Base-by-base conservation (phyloP, 2,888 invertebrate genomes). In the Xanthia togata region DNA sequence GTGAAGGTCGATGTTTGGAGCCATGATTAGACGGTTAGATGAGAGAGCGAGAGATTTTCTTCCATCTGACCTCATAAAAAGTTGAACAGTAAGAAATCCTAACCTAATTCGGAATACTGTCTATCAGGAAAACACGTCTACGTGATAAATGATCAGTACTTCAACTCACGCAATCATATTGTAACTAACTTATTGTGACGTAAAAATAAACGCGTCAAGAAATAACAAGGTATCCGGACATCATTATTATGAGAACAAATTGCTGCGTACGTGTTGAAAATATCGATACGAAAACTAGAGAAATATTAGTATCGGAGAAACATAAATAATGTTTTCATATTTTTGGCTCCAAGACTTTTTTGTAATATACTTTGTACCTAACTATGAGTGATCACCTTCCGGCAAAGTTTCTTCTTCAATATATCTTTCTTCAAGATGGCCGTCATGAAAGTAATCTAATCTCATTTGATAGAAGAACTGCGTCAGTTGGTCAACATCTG, bases 211-310 rank as follows among this genome's bases (percentile, higher is more conserved):
- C 35, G 4, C 0, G 6, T 17, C 20, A 26, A 31, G 14, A 57
- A 26, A 63, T 50, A 81, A 57, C 47, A 57, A n/a, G 62, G 23
- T 55, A 23, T 41, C 17, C 11, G 12, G 23, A 31, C 20, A 76
- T 44, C 44, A 69, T 26, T 63, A 64, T 53, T 53, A 38, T 4
- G 50, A 59, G 44, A 53, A 12, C 4, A 20, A 64, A 64, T 53
- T 44, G 9, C 14, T 57, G 35, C 41, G 68, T 31, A 82, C 82
- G 82, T 82, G 82, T 69, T 17, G 12, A 55, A 70, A 82, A 82
- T 79, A 65, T 14, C 3, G 6, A 69, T n/a, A n/a, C n/a, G n/a
- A 35, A 76, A 47, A 14, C 47, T 53, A 0, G 11, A 41, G 59
- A 5, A 5, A 35, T 14, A 41, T 35, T 35, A 31, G 23, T 63